Conservation (phyloP, 2,797 vertebrate species). For the Pseudotriccus pelzelni region DNA sequence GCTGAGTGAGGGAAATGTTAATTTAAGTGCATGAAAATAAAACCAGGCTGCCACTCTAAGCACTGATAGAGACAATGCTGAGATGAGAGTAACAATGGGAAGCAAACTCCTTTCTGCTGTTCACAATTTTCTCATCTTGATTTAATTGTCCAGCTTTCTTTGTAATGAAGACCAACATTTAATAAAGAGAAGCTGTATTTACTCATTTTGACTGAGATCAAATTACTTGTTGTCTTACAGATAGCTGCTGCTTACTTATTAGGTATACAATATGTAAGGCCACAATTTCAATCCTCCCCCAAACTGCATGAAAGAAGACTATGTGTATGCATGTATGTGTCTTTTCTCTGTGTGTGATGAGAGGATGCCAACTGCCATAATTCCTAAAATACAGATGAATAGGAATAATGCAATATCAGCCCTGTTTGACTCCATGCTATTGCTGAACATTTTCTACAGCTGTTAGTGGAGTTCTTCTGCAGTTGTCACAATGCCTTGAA, state of each 20-base stretch:
- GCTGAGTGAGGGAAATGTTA: background rate
- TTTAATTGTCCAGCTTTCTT: background rate
- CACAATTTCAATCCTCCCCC: background rate
- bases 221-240: constrained; percentile 11
- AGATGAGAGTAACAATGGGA: background rate
- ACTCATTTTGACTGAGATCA: background rate
- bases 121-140: background rate
- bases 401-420: background rate
- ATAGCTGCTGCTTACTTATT: background rate
- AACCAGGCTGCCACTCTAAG: background rate
- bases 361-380: background rate
- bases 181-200: background rate
- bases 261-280: background rate
- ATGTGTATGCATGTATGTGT: background rate
- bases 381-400: background rate
- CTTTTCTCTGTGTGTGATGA: background rate
- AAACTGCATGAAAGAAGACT: background rate
- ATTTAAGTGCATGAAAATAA: constrained; percentile 19
- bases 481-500: background rate
- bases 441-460: background rate
- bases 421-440: background rate
- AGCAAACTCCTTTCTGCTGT: background rate
- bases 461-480: background rate
- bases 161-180: background rate
- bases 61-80: background rate